Base-by-base conservation (phyloP, 2,113 vertebrate genomes). In the Panthera leo region DNA sequence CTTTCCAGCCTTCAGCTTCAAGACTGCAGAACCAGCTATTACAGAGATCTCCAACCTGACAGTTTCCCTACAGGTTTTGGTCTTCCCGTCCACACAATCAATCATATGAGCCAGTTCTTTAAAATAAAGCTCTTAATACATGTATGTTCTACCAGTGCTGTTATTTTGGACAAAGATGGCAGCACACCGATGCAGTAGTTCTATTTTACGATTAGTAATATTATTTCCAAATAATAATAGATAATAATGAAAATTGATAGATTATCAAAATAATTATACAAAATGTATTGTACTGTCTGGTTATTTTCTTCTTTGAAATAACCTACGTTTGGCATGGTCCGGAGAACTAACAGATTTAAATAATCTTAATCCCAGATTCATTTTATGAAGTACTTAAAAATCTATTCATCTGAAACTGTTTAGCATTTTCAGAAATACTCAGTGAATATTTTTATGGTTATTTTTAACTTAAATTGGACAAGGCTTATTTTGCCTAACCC, bases 381-480 rank as follows among this genome's bases (percentile, higher is more conserved):
- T 89, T 85, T 95, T 16, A 73, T 70, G 70, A 80, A 87, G 85
- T 58, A 18, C 1, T 55, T 80, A 75, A 84, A 91, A 42, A 18
- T 2, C 27, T 68, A 42, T 76, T 85, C 2, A 70, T 89, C 16
- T 83, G 89, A 87, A 86, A 87, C 29, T 76, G 19, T 34, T 93
- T 31, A 93, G 0, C 76, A 9, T 84, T 95, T 91, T 73, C 45
- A 83, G 80, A 97, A 94, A 61, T 65, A 65, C 15, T 73, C 78
- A 63, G n/a, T 48, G 23, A 67, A 7, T 34, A 67, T 85, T 90
- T 91, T 88, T 84, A 39, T 85, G 18, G 87, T 4, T 87, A 13
- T 83, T 92, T 86, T 87, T 61, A 92, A 65, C 23, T 95, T 93
- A 91, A 89, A 86, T n/a, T 89, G 21, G 75, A 65, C 7, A 51